A percentile compares a stretch with the other conserved stretches of the same genome.
phyloP scores from a whole-genome alignment of 2,888 invertebrate genomes.

The Ypsolopha sequella region DNA sequence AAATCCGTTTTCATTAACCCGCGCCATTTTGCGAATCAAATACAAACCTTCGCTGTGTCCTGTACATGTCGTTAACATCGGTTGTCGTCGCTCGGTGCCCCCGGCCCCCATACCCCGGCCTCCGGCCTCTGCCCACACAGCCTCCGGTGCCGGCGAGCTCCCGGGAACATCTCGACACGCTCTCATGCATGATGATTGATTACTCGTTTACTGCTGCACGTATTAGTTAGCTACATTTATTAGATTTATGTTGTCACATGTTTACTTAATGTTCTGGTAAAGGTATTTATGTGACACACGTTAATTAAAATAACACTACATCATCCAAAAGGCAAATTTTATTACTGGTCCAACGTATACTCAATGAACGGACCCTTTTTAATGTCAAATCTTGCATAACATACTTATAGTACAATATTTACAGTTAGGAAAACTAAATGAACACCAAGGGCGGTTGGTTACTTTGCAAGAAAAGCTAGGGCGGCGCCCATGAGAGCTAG shows the following conservation, averaged over 20 bases:
- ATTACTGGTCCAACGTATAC: slow-evolving; percentile 69
- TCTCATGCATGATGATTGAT: not conserved
- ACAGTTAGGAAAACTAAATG: slow-evolving; percentile 46
- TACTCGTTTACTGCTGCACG: not conserved
- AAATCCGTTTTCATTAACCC: not conserved
- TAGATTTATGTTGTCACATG: not conserved
- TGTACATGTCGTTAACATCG: not conserved
- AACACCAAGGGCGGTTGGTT: slow-evolving; percentile 57
- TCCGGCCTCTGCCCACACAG: not conserved
- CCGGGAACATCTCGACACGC: not conserved
- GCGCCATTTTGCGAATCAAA: not conserved
- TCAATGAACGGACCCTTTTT: slow-evolving; percentile 65
- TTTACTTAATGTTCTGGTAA: not conserved
- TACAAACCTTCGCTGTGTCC: not conserved
- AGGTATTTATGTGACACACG: not conserved
- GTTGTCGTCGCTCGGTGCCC: not conserved
- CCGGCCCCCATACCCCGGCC: not conserved
- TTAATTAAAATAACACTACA: not conserved
- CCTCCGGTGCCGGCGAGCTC: not conserved
- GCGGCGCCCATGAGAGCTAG: slow-evolving; percentile 35
- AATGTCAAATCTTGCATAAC: slow-evolving; percentile 64
- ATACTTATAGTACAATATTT: slow-evolving; percentile 64
- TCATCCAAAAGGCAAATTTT: slow-evolving; percentile 61
- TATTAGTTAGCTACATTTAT: not conserved
- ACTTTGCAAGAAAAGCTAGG: slow-evolving; percentile 43